Conservation (phyloP, 2,113 vertebrate species). For the Tupaia chinensis region DNA sequence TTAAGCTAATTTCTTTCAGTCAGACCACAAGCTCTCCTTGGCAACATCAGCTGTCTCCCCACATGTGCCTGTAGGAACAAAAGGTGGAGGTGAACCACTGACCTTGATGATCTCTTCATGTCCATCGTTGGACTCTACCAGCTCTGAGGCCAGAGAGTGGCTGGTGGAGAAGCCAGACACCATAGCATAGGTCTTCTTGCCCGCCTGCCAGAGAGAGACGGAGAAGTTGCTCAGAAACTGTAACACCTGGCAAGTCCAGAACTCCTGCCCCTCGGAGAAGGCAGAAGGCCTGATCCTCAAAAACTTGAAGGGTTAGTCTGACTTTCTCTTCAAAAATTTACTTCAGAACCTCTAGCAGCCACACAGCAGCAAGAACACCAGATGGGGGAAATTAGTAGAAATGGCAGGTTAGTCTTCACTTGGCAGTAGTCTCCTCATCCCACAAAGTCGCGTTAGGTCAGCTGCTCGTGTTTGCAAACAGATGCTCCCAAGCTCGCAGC, state of each 20-base stretch:
- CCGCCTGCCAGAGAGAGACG: constrained; percentile 84
- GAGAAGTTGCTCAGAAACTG: background rate
- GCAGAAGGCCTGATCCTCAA: background rate
- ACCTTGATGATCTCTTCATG: constrained; percentile 97
- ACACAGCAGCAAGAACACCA: background rate
- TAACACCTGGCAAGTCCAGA: background rate
- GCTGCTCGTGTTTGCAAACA: background rate
- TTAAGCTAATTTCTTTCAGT: background rate
- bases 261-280: background rate
- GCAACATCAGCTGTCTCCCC: background rate
- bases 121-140: constrained; percentile 91
- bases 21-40: background rate
- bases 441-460: constrained; percentile 14
- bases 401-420: constrained; percentile 8
- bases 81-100: background rate
- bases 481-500: background rate
- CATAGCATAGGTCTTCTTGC: constrained; percentile 92
- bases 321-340: background rate
- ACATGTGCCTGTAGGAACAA: fast-evolving
- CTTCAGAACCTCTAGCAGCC: constrained; percentile 17
- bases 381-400: background rate
- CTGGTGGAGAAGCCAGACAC: constrained; percentile 88
- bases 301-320: background rate
- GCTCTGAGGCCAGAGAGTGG: constrained; percentile 87
- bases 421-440: background rate